phyloP scores from a whole-genome alignment of 2,888 invertebrate species.

The Xiphydria camelus region DNA sequence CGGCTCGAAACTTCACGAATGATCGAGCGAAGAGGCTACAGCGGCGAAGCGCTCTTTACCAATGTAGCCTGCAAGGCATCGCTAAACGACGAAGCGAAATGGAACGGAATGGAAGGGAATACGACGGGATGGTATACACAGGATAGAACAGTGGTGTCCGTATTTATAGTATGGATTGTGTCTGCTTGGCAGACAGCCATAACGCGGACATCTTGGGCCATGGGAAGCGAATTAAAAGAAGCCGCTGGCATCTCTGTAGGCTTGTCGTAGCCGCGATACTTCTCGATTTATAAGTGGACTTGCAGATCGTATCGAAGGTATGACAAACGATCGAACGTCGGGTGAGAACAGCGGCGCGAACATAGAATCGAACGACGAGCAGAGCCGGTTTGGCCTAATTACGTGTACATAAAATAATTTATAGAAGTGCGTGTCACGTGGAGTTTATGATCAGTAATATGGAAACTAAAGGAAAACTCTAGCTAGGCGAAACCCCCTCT shows the following conservation, averaged over 20 bases:
- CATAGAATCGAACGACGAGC: neutral
- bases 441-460: too few relatives aligned
- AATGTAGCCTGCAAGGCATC: slow-evolving; percentile 20
- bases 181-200: slow-evolving; percentile 50
- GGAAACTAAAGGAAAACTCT: too few relatives aligned
- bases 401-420: too few relatives aligned
- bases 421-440: too few relatives aligned
- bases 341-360: neutral
- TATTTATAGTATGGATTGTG: slow-evolving; percentile 56
- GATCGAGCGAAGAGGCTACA: neutral
- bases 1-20: too few relatives aligned
- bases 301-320: neutral
- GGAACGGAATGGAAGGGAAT: slow-evolving; percentile 22
- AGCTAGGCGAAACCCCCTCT: too few relatives aligned
- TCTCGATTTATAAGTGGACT: neutral
- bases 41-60: too few relatives aligned
- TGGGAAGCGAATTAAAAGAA: slow-evolving; percentile 28
- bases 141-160: slow-evolving; percentile 29
- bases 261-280: neutral
- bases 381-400: too few relatives aligned
- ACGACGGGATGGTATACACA: slow-evolving; percentile 12
- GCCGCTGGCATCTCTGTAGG: neutral
- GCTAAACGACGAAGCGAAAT: slow-evolving; percentile 25
- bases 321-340: neutral
- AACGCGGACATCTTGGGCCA: slow-evolving; percentile 25